Conservation (phyloP, 1,140 invertebrate species). For the Arctopsyche grandis region DNA sequence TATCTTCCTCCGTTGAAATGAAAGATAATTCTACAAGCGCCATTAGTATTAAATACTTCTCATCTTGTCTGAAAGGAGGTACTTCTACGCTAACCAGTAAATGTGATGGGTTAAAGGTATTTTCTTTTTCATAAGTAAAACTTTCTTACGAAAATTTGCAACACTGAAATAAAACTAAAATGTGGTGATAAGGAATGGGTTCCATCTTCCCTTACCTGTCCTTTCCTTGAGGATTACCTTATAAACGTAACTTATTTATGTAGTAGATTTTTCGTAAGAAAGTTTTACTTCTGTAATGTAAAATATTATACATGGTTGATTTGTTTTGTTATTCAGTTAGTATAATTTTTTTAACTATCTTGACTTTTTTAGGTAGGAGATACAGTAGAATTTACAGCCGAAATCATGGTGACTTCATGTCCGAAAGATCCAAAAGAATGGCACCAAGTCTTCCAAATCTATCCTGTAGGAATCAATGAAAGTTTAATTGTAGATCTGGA, state of each 20-base stretch:
- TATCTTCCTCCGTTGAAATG: constrained; percentile 91
- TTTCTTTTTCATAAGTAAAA: too few species aligned
- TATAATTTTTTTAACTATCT: too few species aligned
- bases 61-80: constrained; percentile 79
- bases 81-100: constrained; percentile 77
- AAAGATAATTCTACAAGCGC: constrained; percentile 89
- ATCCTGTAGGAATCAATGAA: constrained; percentile 93
- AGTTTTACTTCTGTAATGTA: not conserved
- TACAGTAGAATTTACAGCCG: constrained; percentile 77
- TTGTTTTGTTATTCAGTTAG: too few species aligned
- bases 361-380: constrained; percentile 87
- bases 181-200: too few species aligned
- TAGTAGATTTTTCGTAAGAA: constrained; percentile 12
- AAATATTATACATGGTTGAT: not conserved
- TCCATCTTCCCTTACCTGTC: too few species aligned
- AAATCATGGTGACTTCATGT: constrained; percentile 79
- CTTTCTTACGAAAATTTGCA: too few species aligned
- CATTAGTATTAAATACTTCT: constrained; percentile 88
- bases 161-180: too few species aligned
- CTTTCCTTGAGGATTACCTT: too few species aligned
- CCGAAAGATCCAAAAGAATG: constrained; percentile 79
- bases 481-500: constrained; percentile 84
- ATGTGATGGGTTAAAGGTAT: constrained; percentile 78
- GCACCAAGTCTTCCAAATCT: constrained; percentile 86
- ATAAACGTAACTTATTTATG: too few species aligned